Conservation (phyloP, 2,797 vertebrate species). For the Brachyrhaphis roseni region DNA sequence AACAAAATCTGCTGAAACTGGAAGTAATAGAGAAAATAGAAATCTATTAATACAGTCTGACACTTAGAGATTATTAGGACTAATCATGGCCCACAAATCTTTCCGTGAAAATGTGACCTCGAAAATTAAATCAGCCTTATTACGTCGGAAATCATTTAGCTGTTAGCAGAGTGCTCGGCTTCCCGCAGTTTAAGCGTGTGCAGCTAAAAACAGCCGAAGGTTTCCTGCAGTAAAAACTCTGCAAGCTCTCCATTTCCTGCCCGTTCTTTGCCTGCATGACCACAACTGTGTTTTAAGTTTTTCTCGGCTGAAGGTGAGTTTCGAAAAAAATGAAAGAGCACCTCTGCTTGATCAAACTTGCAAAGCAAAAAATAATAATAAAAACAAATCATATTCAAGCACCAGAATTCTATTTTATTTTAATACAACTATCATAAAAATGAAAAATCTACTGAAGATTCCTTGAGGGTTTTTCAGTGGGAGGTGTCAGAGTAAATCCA, state of each 20-base stretch:
- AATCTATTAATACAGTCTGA: neutral
- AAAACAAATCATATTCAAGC: too few species aligned
- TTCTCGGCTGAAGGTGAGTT: slow-evolving; percentile 31
- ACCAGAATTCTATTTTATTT: too few species aligned
- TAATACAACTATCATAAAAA: too few species aligned
- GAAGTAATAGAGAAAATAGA: neutral
- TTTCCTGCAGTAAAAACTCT: slow-evolving; percentile 38
- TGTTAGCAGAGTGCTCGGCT: neutral
- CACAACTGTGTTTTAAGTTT: slow-evolving; percentile 32
- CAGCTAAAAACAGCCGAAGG: slow-evolving; percentile 8
- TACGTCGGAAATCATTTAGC: neutral
- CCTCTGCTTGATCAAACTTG: slow-evolving; percentile 21
- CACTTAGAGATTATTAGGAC: slow-evolving; percentile 7
- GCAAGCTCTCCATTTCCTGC: slow-evolving; percentile 51
- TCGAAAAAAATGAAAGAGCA: slow-evolving; percentile 5
- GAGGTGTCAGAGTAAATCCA: neutral
- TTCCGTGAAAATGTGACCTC: slow-evolving; percentile 4
- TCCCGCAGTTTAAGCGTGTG: neutral
- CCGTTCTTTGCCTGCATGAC: slow-evolving; percentile 20
- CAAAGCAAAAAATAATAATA: neutral
- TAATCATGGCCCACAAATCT: slow-evolving; percentile 21
- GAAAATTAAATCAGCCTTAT: neutral
- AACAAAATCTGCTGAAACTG: slow-evolving; percentile 15
- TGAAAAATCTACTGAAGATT: too few species aligned
- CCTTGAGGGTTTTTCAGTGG: too few species aligned